Evolutionary conservation across 64 coral and sea anemone genomes (phyloP).

Genomic region (Hydrozoanthus tunicans): DNA sequence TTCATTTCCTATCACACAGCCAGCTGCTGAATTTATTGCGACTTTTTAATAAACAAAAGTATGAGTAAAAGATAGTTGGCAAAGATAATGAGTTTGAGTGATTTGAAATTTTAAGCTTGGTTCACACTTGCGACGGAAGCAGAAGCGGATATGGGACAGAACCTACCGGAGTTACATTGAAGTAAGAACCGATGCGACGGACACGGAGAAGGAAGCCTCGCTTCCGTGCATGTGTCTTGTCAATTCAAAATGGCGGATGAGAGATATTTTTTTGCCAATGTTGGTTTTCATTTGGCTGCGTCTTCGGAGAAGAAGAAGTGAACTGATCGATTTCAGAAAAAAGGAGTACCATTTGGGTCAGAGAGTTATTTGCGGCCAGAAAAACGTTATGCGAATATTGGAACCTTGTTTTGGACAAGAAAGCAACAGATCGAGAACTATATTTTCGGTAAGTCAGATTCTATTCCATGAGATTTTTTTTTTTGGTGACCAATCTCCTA

Average conservation of each 20-base stretch:
- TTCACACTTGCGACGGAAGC: not conserved
- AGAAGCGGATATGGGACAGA: not conserved
- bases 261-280: too few species aligned
- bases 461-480: not conserved
- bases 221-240: not conserved
- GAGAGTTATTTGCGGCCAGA: not conserved
- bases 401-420: not conserved
- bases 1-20: too few species aligned
- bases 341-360: not conserved
- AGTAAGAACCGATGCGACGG: not conserved
- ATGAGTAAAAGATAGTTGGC: too few species aligned
- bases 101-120: not conserved
- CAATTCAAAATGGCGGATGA: too few species aligned
- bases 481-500: not conserved
- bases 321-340: not conserved
- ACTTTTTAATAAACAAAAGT: too few species aligned
- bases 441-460: not conserved
- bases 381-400: not conserved
- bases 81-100: too few species aligned
- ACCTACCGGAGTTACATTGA: not conserved
- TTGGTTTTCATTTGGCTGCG: too few species aligned
- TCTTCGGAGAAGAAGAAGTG: not conserved
- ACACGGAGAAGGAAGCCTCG: not conserved
- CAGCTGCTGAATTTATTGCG: too few species aligned
- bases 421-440: not conserved